phyloP scores from a whole-genome alignment of 1,140 invertebrate genomes.

The Sweltsa coloradensis region DNA sequence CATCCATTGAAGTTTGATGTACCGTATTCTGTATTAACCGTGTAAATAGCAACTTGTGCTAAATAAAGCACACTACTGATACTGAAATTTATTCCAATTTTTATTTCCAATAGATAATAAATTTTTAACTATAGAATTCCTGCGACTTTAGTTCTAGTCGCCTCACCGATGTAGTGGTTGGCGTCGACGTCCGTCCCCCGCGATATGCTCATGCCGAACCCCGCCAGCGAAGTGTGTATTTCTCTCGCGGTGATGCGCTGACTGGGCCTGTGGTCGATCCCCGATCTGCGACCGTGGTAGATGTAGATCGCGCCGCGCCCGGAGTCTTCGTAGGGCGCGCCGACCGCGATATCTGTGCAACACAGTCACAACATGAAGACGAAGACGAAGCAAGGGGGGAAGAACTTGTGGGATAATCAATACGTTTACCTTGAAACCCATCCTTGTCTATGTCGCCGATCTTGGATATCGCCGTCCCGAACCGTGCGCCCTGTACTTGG shows the following conservation, averaged over 20 bases:
- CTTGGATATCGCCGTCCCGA: conserved; percentile 11
- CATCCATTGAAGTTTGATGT: too few species aligned
- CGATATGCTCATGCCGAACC: too few species aligned
- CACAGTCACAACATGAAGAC: conserved; percentile 1
- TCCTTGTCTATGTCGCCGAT: conserved; percentile 16
- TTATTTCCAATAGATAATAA: too few species aligned
- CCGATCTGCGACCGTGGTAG: conserved; percentile 21
- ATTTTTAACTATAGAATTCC: too few species aligned
- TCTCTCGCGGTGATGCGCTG: conserved; percentile 21
- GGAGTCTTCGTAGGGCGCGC: conserved; percentile 12
- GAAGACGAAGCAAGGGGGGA: neutral
- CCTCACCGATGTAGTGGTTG: too few species aligned
- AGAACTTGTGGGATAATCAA: neutral
- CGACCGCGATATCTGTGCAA: conserved; percentile 14
- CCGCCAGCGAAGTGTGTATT: too few species aligned
- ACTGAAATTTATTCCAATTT: too few species aligned
- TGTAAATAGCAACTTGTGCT: too few species aligned
- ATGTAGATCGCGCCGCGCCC: conserved; percentile 17
- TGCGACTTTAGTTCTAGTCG: too few species aligned
- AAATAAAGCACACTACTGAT: too few species aligned
- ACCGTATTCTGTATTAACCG: too few species aligned
- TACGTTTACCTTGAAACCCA: conserved; percentile 22
- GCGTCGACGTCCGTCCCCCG: too few species aligned
- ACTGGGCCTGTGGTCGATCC: conserved; percentile 23
- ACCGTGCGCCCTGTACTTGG: conserved; percentile 17